Percentiles rank a stretch among this genome's conserved stretches.
phyloP scores from a whole-genome alignment of 2,888 invertebrate genomes.

The Amiota mariae region DNA sequence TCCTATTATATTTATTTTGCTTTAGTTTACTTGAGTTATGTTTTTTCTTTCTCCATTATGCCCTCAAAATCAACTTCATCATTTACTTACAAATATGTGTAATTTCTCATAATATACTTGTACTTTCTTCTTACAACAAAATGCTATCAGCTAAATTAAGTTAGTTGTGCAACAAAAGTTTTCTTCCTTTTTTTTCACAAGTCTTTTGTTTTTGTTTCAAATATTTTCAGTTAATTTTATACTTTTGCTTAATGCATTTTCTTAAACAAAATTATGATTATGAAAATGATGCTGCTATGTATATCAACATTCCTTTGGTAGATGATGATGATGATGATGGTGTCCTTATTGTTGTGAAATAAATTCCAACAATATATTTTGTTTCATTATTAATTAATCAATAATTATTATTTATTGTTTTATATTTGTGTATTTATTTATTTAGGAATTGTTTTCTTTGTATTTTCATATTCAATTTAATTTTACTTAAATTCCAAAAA shows the following conservation, averaged over 20 bases:
- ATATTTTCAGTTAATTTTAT: conserved; percentile 17
- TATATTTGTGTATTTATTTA: too few species aligned
- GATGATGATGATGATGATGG: background rate
- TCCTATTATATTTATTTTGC: background rate
- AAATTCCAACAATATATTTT: too few species aligned
- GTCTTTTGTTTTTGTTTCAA: conserved; percentile 9
- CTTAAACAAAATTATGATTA: background rate
- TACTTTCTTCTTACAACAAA: conserved; percentile 6
- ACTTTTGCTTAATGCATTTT: background rate
- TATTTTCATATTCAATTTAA: too few species aligned
- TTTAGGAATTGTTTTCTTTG: too few species aligned
- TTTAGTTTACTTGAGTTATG: background rate
- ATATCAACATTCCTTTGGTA: background rate
- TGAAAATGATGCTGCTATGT: background rate
- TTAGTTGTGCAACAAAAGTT: background rate
- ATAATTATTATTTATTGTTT: too few species aligned
- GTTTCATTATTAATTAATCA: too few species aligned
- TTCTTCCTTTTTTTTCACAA: conserved; percentile 4
- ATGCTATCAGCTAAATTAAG: conserved; percentile 14
- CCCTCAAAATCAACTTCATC: background rate
- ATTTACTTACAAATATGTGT: background rate
- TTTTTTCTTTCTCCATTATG: background rate
- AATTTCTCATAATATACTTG: background rate
- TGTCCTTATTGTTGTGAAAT: background rate
- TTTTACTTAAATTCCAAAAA: too few species aligned